phyloP scores from a whole-genome alignment of 2,113 vertebrate genomes.

The Rhinolophus ferrumequinum region DNA sequence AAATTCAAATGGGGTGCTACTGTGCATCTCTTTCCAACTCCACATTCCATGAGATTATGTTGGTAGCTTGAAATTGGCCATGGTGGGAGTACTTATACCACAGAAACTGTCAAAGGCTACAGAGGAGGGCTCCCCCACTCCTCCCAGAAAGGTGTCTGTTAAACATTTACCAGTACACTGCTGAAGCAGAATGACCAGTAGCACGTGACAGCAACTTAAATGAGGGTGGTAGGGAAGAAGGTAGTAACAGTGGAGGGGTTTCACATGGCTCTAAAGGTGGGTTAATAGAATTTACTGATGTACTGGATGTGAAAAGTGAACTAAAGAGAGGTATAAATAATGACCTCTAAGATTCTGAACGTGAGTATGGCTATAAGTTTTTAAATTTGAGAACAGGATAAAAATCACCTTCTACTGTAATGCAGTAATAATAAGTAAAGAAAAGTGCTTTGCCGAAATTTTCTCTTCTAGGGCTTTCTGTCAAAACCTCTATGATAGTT shows the following conservation, averaged over 20 bases:
- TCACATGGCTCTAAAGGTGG: background rate
- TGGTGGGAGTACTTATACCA: background rate
- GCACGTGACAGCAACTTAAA: background rate
- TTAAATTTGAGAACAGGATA: background rate
- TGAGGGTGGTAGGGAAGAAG: background rate
- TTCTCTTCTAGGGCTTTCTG: background rate
- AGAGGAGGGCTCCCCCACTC: background rate
- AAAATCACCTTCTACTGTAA: background rate
- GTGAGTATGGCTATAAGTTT: background rate
- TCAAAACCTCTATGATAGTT: background rate
- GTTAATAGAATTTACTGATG: background rate
- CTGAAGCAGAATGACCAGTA: background rate
- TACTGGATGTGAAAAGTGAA: background rate
- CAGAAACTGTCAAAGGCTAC: background rate
- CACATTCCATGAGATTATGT: rapidly evolving
- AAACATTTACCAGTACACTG: background rate
- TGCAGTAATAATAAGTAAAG: background rate
- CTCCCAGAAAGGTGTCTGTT: background rate
- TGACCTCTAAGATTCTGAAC: background rate
- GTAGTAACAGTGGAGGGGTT: rapidly evolving
- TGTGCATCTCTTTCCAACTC: background rate
- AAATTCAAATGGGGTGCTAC: background rate
- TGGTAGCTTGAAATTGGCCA: background rate
- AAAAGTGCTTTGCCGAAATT: background rate
- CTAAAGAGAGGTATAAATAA: background rate